Evolutionary conservation across 1,140 invertebrate genomes (phyloP), one percentile per base, ranked within the genome.

Genomic region (Ostrea edulis): DNA sequence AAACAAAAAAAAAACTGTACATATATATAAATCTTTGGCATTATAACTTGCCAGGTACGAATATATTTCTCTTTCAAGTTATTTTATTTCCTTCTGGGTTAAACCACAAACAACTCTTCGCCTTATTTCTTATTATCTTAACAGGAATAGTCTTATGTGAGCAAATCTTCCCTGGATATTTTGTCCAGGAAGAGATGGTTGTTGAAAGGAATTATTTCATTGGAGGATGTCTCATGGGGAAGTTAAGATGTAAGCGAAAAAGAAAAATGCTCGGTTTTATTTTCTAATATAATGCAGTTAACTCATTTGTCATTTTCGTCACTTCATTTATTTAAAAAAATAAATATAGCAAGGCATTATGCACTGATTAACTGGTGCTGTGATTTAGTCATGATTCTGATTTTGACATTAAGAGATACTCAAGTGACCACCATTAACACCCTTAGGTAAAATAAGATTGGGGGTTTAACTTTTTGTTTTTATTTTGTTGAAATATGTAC

Each of bases 161-260:
- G 22, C 14, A 25, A 29, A 77, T n/a, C n/a, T n/a, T n/a, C n/a
- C n/a, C n/a, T n/a, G n/a, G 25, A 77, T 29, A 29, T 17, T 77
- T 77, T 35, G 12, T 77, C 68, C 68, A 77, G 68, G 68, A 77
- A 77, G 68, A 62, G 17, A 20, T 62, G 55, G n/a, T 17, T 62
- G 35, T 35, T 14, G 14, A 35, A 35, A 29, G 29, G 35, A 35
- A 77, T 35, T 77, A 77, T 77, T 77, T 77, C 68, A 77, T 77
- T 77, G 68, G 68, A 77, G 29, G 68, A 77, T 77, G 25, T 77
- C 11, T 25, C 17, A 77, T 35, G 68, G 68, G 68, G 68, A 77
- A 77, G 68, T 77, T 29, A 20, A 20, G 29, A 35, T 35, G 11
- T 77, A 29, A 0, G 4, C 2, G 14, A 9, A 25, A 35, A 5